Conservation (phyloP, 2,113 vertebrate species). For the Empidonax alnorum region DNA sequence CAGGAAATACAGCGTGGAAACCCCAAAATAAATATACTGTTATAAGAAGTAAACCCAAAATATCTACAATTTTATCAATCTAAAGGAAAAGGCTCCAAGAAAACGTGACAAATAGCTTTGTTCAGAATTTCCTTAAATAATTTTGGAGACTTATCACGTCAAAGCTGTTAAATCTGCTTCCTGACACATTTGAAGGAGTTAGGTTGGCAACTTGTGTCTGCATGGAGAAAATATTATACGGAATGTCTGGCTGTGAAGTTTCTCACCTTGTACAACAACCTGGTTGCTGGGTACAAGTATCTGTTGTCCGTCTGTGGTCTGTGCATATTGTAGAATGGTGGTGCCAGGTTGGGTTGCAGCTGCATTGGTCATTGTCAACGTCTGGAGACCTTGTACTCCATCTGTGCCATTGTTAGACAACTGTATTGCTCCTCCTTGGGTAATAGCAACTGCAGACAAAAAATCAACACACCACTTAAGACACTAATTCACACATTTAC, state of each 20-base stretch:
- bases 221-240: not conserved
- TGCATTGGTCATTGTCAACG: constrained; percentile 94
- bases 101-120: not conserved
- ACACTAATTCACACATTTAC: constrained; percentile 16
- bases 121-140: not conserved
- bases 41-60: not conserved
- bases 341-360: constrained; percentile 87
- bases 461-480: constrained; percentile 29
- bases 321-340: constrained; percentile 97
- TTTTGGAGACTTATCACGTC: not conserved
- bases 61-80: not conserved
- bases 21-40: not conserved
- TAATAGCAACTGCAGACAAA: constrained; percentile 90
- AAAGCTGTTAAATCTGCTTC: constrained; percentile 25
- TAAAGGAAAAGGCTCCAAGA: not conserved
- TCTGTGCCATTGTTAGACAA: constrained; percentile 97
- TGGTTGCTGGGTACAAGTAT: constrained; percentile 98
- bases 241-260: constrained; percentile 5
- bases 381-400: constrained; percentile 94
- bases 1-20: not conserved
- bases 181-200: not conserved
- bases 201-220: not conserved
- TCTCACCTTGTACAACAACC: constrained; percentile 97
- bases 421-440: constrained; percentile 97
- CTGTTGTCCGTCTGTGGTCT: constrained; percentile 97